A percentile compares a stretch with the other conserved stretches of the same genome.
phyloP scores from a whole-genome alignment of 2,888 invertebrate species.

The Loripinus fragilis region DNA sequence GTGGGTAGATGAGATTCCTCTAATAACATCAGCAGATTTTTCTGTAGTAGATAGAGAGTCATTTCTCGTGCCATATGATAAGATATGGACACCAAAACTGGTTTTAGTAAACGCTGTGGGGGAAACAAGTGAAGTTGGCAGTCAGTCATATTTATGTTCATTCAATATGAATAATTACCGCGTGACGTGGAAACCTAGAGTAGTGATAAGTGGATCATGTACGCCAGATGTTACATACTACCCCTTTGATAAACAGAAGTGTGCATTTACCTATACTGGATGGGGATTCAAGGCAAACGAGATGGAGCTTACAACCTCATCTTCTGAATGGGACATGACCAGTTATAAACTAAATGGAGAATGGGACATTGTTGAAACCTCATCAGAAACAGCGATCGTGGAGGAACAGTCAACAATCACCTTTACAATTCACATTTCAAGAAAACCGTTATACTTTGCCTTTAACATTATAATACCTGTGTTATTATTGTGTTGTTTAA shows the following conservation, averaged over 20 bases:
- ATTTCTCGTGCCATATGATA: conserved; percentile 7
- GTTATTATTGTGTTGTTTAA: conserved; percentile 17
- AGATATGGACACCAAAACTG: conserved; percentile 47
- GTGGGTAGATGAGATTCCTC: conserved; percentile 15
- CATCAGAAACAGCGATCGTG: not conserved
- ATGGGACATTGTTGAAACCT: conserved; percentile 42
- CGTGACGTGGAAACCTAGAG: conserved; percentile 43
- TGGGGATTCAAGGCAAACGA: conserved; percentile 33
- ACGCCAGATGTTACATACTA: conserved; percentile 36
- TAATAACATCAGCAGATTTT: not conserved
- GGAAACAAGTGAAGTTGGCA: conserved; percentile 14
- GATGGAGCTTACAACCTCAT: not conserved
- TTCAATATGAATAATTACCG: conserved; percentile 21
- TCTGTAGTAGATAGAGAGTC: not conserved
- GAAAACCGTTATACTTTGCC: conserved; percentile 33
- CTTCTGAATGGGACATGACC: conserved; percentile 12
- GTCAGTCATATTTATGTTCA: not conserved
- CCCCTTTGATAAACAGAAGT: conserved; percentile 36
- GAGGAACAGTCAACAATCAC: not conserved
- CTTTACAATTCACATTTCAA: conserved; percentile 18
- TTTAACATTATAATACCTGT: conserved; percentile 36
- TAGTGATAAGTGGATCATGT: conserved; percentile 35
- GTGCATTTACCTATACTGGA: conserved; percentile 7
- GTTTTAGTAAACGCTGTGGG: conserved; percentile 34
- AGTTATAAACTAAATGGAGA: conserved; percentile 40